Base-by-base conservation (phyloP, 2,888 invertebrate species). In the Steinernema hermaphroditum region DNA sequence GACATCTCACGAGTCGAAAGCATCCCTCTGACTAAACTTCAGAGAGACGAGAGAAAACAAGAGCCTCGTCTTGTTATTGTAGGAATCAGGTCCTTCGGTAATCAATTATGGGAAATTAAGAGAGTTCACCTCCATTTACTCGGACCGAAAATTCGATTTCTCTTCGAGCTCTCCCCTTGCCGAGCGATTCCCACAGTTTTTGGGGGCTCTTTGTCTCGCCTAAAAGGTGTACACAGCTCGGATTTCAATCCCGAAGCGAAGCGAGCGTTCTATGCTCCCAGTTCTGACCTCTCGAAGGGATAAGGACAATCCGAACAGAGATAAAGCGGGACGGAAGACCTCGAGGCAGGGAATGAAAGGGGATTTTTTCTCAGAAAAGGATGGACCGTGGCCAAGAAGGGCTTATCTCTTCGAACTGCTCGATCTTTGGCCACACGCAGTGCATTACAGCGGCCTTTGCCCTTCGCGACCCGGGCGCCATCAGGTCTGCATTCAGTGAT, bases 21-120 rank as follows among this genome's bases (percentile, higher is more conserved):
- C n/a, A n/a, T n/a, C n/a, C 16, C 43, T 41, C 43, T 16, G 49
- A 49, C 6, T 19, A 49, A 49, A 49, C 49, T 49, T 12, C 12
- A 49, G 49, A 49, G 49, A n/a, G n/a, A n/a, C n/a, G n/a, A n/a
- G n/a, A 49, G 49, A 49, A 49, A 49, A 49, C 49, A 49, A 49
- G 19, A 19, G 19, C 19, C 6, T 19, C 27, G 54, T 14, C 16
- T 54, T 54, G 54, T 54, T 54, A 54, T 54, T 54, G 54, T 54
- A 54, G 19, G 27, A 54, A 54, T 54, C 54, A 54, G 54, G 54
- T 54, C 22, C 54, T 14, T 27, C n/a, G 22, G 24, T 54, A 54
- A 54, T 54, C 54, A 54, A 54, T 54, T 54, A 54, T 54, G 54
- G 19, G 27, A 16, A 54, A 27, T 54, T 54, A 54, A 54, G 54